Evolutionary conservation across 2,113 vertebrate genomes (phyloP), one percentile per base, ranked within the genome.

Genomic region (Eidolon helvum): DNA sequence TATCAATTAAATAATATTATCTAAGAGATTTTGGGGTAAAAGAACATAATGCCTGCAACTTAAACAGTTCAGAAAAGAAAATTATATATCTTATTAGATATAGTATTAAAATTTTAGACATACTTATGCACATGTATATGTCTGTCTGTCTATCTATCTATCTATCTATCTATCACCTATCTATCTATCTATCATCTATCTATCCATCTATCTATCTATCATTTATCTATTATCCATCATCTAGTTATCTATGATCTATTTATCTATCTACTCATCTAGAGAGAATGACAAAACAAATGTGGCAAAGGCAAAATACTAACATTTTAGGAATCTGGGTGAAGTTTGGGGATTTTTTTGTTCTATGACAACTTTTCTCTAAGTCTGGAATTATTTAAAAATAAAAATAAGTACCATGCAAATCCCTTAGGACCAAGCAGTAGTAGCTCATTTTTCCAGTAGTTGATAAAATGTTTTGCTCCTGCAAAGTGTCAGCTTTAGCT

Each of bases 11-110:
- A 45, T 45, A 57, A 26, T 53, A 72, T 57, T 84, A 89, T 30
- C 40, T 19, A 22, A 80, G 77, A 53, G 33, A 65, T 61, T 91
- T 95, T 5, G 18, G 50, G 28, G 22, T n/a, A 55, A 91, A 79
- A 75, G 10, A 45, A 40, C 28, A 61, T 12, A 55, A 71, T 66
- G 11, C 18, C 26, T 72, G 18, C n/a, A 80, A 66, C 18, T 69
- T 89, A 50, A 92, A 83, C 11, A 74, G 28, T 85, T 95, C 43
- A 94, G 53, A 90, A 71, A 72, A 92, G 28, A 91, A 80, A 94
- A 90, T 57, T 57, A 43, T 16, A 11, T 68, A 65, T 59, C 9
- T 87, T 78, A 53, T 83, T 85, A 94, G 35, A 35, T 69, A 53
- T 21, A 63, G 50, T 85, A 85, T 90, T 50, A 82, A 94, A 92